These are phyloP conservation scores for Limnephilus rhombicus DNA, from an alignment of 2,888 invertebrate genomes.

Conservation along the genomic window DNA sequence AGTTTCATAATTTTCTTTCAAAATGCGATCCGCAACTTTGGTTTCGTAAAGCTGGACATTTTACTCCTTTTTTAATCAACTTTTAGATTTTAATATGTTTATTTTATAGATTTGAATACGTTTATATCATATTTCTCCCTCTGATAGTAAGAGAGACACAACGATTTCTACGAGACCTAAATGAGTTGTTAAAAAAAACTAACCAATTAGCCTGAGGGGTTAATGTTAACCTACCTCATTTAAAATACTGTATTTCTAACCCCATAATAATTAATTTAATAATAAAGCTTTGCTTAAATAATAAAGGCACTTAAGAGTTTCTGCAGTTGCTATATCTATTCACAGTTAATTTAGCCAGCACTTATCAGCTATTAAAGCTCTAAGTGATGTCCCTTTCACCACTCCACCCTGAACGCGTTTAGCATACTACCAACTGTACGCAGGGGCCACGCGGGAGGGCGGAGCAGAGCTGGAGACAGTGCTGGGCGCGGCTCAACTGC, in stretches of 20 bases:
- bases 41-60: too few relatives aligned
- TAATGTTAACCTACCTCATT: neutral
- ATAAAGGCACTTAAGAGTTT: neutral
- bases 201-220: too few relatives aligned
- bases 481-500: conserved; percentile 40
- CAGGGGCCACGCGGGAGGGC: conserved; percentile 33
- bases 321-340: neutral
- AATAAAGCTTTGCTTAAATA: neutral
- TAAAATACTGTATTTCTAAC: neutral
- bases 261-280: neutral
- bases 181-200: too few relatives aligned
- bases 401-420: conserved; percentile 33
- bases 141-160: too few relatives aligned
- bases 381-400: neutral
- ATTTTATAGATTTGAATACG: too few relatives aligned
- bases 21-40: too few relatives aligned
- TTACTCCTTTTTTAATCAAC: too few relatives aligned
- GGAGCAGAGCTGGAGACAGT: conserved; percentile 37
- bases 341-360: neutral
- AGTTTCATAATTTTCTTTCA: too few relatives aligned
- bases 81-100: too few relatives aligned
- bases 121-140: too few relatives aligned
- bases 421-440: conserved; percentile 42
- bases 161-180: too few relatives aligned
- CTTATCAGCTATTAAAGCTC: neutral